These are phyloP conservation scores for Malthinus flaveolus DNA, from an alignment of 2,888 invertebrate genomes.

Conservation along the genomic window DNA sequence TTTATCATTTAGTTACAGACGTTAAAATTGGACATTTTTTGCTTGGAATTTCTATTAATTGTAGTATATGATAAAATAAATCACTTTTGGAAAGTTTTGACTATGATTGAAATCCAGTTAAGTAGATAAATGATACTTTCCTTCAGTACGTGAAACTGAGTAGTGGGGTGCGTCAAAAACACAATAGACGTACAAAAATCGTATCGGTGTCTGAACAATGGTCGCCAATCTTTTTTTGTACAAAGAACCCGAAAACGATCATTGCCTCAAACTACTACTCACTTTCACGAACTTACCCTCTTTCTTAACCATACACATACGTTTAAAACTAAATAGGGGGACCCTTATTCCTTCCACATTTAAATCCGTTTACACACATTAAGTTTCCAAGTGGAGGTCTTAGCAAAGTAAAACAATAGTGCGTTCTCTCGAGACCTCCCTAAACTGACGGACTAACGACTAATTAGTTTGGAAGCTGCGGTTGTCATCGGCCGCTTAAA, in stretches of 20 bases:
- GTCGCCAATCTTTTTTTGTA: conserved; percentile 35
- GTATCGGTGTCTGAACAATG: conserved; percentile 41
- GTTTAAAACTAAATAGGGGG: conserved; percentile 16
- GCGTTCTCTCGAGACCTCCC: conserved; percentile 26
- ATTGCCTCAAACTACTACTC: too few species aligned
- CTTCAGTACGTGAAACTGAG: conserved; percentile 22
- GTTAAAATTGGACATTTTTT: conserved; percentile 26
- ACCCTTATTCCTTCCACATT: conserved; percentile 19
- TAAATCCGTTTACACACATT: conserved; percentile 29
- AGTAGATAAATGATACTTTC: conserved; percentile 47
- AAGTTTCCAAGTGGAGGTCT: conserved; percentile 20
- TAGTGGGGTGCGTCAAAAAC: conserved; percentile 30
- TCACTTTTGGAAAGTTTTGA: conserved; percentile 38
- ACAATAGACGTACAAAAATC: conserved; percentile 42
- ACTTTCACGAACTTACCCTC: too few species aligned
- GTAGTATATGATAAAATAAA: conserved; percentile 34
- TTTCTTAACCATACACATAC: not conserved
- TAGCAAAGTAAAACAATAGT: conserved; percentile 27
- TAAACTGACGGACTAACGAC: conserved; percentile 38
- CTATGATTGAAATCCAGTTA: conserved; percentile 49
- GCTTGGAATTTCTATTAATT: conserved; percentile 26
- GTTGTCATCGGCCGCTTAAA: conserved; percentile 33
- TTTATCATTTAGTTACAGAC: conserved; percentile 24
- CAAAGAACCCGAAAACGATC: conserved; percentile 34
- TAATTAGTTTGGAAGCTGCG: conserved; percentile 38